Evolutionary conservation across 1,140 invertebrate species (phyloP).

Genomic region (Cryptotermes secundus): DNA sequence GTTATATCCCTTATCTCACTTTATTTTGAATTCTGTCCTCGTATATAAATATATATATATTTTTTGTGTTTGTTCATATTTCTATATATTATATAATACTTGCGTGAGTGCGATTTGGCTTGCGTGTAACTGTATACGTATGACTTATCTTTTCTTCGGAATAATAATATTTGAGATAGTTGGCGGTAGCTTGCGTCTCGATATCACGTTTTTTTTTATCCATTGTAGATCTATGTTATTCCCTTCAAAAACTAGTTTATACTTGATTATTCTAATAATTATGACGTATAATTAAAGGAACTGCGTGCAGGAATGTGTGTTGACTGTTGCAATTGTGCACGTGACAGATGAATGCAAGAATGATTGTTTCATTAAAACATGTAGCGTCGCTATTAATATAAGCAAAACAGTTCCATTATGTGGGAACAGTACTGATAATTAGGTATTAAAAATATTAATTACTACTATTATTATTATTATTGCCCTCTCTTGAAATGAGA

Average conservation of each 20-base stretch:
- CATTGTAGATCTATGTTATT: constrained; percentile 22
- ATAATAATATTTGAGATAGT: constrained; percentile 23
- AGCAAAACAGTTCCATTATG: neutral
- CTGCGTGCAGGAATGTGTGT: constrained; percentile 7
- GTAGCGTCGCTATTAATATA: neutral
- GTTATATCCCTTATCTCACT: neutral
- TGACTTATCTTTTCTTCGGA: neutral
- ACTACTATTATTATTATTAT: neutral
- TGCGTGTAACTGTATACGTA: constrained; percentile 29
- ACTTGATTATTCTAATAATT: constrained; percentile 4
- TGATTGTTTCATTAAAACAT: neutral
- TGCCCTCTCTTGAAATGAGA: neutral
- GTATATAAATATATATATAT: constrained; percentile 1
- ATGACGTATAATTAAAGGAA: constrained; percentile 18
- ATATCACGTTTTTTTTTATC: neutral
- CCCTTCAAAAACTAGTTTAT: constrained; percentile 17
- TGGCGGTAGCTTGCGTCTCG: neutral
- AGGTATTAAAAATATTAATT: neutral
- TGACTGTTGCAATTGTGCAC: neutral
- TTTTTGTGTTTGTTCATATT: constrained; percentile 9
- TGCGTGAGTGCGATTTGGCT: constrained; percentile 27
- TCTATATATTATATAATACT: constrained; percentile 12
- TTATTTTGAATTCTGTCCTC: constrained; percentile 10
- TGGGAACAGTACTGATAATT: constrained; percentile 19
- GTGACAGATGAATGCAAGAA: neutral